A percentile compares a stretch with the other conserved stretches of the same genome.
Evolutionary conservation across 2,113 vertebrate species (phyloP).

Genomic region (Psilopogon haemacephalus): DNA sequence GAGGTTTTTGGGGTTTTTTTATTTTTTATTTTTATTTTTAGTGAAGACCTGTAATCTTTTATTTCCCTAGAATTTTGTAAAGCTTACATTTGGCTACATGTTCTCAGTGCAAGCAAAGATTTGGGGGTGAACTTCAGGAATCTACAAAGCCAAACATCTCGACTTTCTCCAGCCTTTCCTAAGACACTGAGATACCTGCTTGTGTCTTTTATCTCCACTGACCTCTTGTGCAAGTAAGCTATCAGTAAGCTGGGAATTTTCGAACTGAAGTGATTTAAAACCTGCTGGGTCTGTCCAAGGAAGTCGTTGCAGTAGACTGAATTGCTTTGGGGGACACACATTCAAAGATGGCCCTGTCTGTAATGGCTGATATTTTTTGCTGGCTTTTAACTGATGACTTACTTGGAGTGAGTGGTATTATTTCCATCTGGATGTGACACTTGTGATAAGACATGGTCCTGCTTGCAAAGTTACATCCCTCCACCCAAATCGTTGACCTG

Average conservation of each 20-base stretch:
- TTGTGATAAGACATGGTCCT: neutral
- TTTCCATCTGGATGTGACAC: neutral
- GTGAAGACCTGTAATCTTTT: neutral
- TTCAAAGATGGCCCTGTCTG: neutral
- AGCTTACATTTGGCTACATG: neutral
- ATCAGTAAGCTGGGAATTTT: neutral
- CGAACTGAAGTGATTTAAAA: neutral
- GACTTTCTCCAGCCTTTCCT: neutral
- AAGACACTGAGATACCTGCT: neutral
- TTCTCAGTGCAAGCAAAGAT: neutral
- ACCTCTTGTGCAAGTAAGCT: neutral
- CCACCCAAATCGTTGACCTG: neutral
- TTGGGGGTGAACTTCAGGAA: fast-evolving
- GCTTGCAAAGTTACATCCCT: neutral
- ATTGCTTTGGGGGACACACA: too few species aligned
- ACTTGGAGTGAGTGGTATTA: neutral
- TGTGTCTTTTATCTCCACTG: neutral
- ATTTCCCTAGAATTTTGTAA: neutral
- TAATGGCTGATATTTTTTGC: neutral
- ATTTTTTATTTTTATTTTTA: neutral
- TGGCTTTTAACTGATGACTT: neutral
- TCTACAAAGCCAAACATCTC: neutral
- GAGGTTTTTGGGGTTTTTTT: neutral
- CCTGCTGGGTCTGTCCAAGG: neutral
- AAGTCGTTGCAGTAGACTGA: neutral